phyloP scores from a whole-genome alignment of 2,888 invertebrate species.

The Tryphoninae sp. region DNA sequence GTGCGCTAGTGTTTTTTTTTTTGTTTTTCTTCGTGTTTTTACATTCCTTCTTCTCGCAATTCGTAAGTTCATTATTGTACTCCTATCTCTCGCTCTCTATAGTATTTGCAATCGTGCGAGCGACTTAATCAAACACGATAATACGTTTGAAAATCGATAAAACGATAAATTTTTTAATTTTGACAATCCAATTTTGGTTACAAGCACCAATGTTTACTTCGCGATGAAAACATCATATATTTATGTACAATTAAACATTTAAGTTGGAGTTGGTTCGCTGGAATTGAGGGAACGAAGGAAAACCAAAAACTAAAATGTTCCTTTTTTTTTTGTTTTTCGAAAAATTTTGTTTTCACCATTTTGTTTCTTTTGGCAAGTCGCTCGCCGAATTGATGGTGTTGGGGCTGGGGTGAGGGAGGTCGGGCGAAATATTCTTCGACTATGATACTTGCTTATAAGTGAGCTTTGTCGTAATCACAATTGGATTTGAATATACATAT shows the following conservation, averaged over 20 bases:
- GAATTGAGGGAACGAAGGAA: background rate
- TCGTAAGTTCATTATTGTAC: conserved; percentile 32
- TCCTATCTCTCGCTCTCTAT: background rate
- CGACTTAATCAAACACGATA: background rate
- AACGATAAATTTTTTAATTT: background rate
- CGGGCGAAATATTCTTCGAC: conserved; percentile 36
- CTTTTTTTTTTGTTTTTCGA: no score
- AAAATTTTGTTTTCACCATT: background rate
- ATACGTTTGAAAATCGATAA: background rate
- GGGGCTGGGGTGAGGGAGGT: conserved; percentile 5
- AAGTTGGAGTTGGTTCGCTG: background rate
- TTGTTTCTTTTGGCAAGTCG: background rate
- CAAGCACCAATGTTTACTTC: background rate
- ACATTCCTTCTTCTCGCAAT: background rate
- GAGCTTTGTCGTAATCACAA: conserved; percentile 59
- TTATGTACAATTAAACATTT: no score
- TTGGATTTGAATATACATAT: conserved; percentile 59
- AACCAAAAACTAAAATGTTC: background rate
- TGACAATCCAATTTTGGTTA: background rate
- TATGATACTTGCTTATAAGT: conserved; percentile 6
- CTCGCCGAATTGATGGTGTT: background rate
- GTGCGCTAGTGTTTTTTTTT: background rate
- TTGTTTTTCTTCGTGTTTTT: conserved; percentile 8
- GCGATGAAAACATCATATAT: background rate
- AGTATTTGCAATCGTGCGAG: conserved; percentile 40